A percentile compares a stretch with the other conserved stretches of the same genome.
phyloP scores from a whole-genome alignment of 2,888 invertebrate genomes.

The Ypsolopha sequella region DNA sequence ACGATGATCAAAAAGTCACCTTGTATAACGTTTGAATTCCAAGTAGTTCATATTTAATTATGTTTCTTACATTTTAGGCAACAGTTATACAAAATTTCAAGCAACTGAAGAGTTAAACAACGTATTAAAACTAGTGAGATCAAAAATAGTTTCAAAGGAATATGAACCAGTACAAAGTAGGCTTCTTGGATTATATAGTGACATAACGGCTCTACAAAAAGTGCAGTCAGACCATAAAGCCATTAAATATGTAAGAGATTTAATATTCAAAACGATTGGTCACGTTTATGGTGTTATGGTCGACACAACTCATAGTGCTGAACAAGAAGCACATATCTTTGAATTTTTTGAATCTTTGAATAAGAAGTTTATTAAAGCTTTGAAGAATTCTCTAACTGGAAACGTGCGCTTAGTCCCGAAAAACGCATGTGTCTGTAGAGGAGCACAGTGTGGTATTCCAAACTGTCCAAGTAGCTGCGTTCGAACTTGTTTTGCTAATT shows the following conservation, averaged over 20 bases:
- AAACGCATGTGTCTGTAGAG: constrained; percentile 34
- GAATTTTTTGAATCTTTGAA: constrained; percentile 27
- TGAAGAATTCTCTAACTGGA: constrained; percentile 40
- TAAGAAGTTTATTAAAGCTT: constrained; percentile 30
- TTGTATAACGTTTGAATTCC: too few species aligned
- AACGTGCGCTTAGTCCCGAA: constrained; percentile 28
- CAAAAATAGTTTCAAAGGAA: constrained; percentile 22
- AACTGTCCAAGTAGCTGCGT: constrained; percentile 32
- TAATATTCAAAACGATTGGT: constrained; percentile 24
- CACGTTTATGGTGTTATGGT: constrained; percentile 27
- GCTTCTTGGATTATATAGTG: constrained; percentile 19
- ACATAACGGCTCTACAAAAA: constrained; percentile 25
- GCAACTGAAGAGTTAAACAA: constrained; percentile 27
- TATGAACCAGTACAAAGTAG: constrained; percentile 18
- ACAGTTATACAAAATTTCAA: constrained; percentile 28
- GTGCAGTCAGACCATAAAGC: constrained; percentile 15
- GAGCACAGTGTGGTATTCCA: constrained; percentile 25
- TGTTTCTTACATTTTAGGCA: constrained; percentile 8
- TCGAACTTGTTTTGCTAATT: constrained; percentile 31
- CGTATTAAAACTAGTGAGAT: constrained; percentile 22
- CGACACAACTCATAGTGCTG: constrained; percentile 11
- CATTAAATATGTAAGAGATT: constrained; percentile 26
- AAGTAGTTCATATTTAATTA: background rate
- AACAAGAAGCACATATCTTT: constrained; percentile 25
- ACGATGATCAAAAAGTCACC: too few species aligned